These are phyloP conservation scores for Ceyx margarethae DNA, from an alignment of 2,113 vertebrate species.

Conservation along the genomic window DNA sequence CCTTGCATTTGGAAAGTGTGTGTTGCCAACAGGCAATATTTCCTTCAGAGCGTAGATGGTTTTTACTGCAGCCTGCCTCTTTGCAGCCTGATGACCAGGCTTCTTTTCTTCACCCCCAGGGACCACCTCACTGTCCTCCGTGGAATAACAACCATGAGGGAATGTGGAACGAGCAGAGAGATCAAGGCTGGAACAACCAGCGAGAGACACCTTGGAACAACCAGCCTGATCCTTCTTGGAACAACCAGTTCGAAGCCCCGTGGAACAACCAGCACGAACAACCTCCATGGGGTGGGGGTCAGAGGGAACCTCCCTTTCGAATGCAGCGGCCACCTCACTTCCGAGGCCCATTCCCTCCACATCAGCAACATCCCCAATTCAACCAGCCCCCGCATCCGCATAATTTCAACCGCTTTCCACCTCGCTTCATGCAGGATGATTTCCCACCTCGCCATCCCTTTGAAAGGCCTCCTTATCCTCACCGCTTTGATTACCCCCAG, in stretches of 20 bases:
- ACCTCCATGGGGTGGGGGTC: constrained; percentile 90
- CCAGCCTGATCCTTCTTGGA: constrained; percentile 87
- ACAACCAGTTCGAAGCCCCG: constrained; percentile 80
- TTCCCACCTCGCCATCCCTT: constrained; percentile 95
- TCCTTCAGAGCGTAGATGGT: neutral
- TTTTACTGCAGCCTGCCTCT: neutral
- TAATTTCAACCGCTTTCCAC: constrained; percentile 94
- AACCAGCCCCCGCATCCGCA: constrained; percentile 95
- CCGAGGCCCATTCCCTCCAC: constrained; percentile 92
- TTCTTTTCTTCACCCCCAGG: constrained; percentile 82
- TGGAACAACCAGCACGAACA: constrained; percentile 93
- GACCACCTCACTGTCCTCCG: constrained; percentile 92
- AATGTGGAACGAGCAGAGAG: constrained; percentile 94
- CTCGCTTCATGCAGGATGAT: constrained; percentile 97
- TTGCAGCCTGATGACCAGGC: constrained; percentile 71
- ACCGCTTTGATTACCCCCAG: constrained; percentile 93
- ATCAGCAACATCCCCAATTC: constrained; percentile 95
- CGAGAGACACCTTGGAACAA: constrained; percentile 85
- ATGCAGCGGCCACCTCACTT: constrained; percentile 97
- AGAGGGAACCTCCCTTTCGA: constrained; percentile 93
- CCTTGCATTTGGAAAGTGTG: fast-evolving
- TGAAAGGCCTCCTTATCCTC: constrained; percentile 91
- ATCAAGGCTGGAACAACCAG: constrained; percentile 90
- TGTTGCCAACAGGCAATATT: fast-evolving
- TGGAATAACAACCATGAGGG: constrained; percentile 96